Conservation (phyloP, 2,113 vertebrate genomes). For the Rhodinocichla rosea region DNA sequence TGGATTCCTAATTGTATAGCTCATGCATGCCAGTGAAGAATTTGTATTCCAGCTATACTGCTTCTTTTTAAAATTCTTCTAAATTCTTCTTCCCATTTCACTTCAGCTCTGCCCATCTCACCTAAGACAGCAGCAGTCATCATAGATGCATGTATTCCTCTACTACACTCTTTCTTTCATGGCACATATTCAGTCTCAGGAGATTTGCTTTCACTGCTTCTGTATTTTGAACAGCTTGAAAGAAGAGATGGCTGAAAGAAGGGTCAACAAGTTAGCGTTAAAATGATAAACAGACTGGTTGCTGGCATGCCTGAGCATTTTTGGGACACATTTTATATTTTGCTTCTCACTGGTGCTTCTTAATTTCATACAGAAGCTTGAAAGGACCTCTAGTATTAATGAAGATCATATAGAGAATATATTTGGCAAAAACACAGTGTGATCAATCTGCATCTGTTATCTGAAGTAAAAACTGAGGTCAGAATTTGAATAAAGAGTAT, state of each 20-base stretch:
- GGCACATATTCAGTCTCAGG: background rate
- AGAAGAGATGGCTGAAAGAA: background rate
- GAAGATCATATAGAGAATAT: background rate
- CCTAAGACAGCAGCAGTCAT: background rate
- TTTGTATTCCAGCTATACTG: background rate
- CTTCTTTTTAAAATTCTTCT: background rate
- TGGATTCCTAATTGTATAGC: background rate
- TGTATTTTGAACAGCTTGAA: background rate
- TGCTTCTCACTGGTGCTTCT: background rate
- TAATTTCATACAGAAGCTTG: background rate
- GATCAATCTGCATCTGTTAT: background rate
- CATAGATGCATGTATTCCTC: background rate
- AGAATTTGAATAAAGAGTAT: background rate
- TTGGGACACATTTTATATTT: background rate
- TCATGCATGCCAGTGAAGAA: background rate
- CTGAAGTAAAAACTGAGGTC: background rate
- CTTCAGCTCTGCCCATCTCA: background rate
- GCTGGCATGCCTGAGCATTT: background rate
- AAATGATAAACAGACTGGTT: background rate
- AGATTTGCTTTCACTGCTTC: background rate
- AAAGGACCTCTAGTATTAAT: background rate
- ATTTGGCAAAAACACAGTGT: background rate
- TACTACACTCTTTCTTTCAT: background rate
- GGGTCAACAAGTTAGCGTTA: background rate
- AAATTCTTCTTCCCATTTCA: background rate